Conservation (phyloP, 2,797 vertebrate species). For the Pteropus rufus region DNA sequence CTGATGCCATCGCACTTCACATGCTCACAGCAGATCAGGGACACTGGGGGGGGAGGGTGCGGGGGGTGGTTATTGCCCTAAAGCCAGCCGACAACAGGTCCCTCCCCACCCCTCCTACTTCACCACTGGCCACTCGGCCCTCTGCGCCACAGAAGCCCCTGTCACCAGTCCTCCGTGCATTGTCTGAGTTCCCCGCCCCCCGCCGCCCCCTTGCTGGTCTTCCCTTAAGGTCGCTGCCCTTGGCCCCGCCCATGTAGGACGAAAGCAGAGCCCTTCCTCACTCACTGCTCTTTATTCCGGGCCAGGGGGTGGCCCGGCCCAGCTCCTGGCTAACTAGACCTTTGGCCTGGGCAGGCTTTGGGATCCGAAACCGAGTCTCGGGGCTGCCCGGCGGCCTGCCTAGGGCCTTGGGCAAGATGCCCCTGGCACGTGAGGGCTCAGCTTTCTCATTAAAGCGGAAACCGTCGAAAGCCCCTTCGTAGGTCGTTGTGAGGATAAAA, state of each 20-base stretch:
- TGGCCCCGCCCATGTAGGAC: background rate
- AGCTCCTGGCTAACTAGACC: background rate
- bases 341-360: background rate
- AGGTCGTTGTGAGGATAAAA: too few species aligned
- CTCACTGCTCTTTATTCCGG: background rate
- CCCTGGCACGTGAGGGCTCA: background rate
- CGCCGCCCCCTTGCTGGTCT: background rate
- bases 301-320: background rate
- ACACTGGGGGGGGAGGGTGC: background rate
- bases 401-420: too few species aligned
- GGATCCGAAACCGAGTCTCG: background rate
- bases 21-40: background rate
- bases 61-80: background rate
- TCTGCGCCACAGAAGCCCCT: background rate
- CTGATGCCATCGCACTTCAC: background rate
- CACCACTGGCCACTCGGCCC: too few species aligned
- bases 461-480: fast-evolving
- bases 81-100: background rate
- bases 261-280: background rate
- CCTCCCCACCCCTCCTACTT: background rate
- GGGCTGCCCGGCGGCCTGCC: too few species aligned
- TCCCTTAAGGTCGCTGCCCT: background rate
- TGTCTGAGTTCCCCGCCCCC: background rate
- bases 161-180: background rate
- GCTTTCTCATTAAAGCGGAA: background rate